Conservation (phyloP, 64 coral and sea anemone genomes). For the Porites australiensis region DNA sequence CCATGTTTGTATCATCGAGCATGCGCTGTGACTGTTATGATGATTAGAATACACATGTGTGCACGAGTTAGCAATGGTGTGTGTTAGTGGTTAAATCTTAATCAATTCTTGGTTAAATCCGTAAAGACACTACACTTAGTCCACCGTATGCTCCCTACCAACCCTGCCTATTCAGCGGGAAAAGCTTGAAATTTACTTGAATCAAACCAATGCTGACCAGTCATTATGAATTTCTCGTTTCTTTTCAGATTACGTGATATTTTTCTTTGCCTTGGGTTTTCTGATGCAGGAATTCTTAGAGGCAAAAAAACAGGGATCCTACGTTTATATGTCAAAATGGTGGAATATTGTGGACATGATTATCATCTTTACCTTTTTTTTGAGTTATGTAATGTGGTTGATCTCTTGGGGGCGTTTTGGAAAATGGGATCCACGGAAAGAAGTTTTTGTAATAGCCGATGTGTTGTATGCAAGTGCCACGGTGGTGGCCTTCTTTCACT, state of each 20-base stretch:
- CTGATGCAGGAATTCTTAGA: neutral
- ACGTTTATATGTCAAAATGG: conserved; percentile 44
- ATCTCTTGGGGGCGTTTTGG: neutral
- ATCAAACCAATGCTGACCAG: too few relatives aligned
- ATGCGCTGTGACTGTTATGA: too few relatives aligned
- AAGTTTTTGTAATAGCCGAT: neutral
- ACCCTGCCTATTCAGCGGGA: too few relatives aligned
- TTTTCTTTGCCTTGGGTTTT: neutral
- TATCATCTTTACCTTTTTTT: neutral
- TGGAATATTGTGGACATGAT: conserved; percentile 36
- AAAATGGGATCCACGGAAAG: neutral
- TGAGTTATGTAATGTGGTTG: neutral
- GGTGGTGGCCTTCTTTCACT: conserved; percentile 2
- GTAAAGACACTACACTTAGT: too few relatives aligned
- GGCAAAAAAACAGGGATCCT: neutral
- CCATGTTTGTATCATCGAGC: too few relatives aligned
- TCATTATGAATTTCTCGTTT: neutral
- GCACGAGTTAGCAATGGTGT: too few relatives aligned
- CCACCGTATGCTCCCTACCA: too few relatives aligned
- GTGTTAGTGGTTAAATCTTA: too few relatives aligned
- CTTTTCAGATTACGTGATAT: neutral
- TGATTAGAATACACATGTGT: too few relatives aligned
- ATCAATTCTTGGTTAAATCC: too few relatives aligned
- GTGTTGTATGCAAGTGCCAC: conserved; percentile 7
- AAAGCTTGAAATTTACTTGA: too few relatives aligned